phyloP scores from a whole-genome alignment of 2,888 invertebrate genomes.

The Prenolepis imparis region DNA sequence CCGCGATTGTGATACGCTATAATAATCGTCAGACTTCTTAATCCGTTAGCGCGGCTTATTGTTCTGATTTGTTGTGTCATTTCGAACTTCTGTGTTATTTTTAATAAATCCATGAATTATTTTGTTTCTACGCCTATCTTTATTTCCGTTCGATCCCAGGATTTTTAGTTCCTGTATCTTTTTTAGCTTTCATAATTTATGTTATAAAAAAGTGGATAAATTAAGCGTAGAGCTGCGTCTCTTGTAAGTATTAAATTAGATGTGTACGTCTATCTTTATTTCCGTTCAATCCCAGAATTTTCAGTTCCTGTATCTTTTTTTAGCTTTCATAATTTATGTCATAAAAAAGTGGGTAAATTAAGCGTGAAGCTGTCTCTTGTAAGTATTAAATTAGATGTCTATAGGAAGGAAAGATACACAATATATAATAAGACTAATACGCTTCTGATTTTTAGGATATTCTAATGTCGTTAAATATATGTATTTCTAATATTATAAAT shows the following conservation, averaged over 20 bases:
- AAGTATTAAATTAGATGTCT: background rate
- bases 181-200: background rate
- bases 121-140: constrained; percentile 73
- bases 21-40: constrained; percentile 68
- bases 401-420: background rate
- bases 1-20: constrained; percentile 74
- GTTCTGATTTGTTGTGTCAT: constrained; percentile 79
- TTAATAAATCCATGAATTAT: constrained; percentile 79
- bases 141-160: constrained; percentile 50
- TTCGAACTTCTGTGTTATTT: constrained; percentile 79
- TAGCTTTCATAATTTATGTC: background rate
- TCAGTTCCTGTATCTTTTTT: constrained; percentile 37
- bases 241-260: background rate
- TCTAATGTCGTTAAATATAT: background rate
- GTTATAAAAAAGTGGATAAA: background rate
- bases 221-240: background rate
- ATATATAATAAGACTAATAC: background rate
- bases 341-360: background rate
- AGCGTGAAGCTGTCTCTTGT: background rate
- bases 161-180: constrained; percentile 40
- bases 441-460: background rate
- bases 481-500: background rate
- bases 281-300: constrained; percentile 39
- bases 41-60: constrained; percentile 73
- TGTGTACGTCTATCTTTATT: constrained; percentile 30